Conservation (phyloP, 2,797 vertebrate genomes). For the Spondyliosoma cantharus region DNA sequence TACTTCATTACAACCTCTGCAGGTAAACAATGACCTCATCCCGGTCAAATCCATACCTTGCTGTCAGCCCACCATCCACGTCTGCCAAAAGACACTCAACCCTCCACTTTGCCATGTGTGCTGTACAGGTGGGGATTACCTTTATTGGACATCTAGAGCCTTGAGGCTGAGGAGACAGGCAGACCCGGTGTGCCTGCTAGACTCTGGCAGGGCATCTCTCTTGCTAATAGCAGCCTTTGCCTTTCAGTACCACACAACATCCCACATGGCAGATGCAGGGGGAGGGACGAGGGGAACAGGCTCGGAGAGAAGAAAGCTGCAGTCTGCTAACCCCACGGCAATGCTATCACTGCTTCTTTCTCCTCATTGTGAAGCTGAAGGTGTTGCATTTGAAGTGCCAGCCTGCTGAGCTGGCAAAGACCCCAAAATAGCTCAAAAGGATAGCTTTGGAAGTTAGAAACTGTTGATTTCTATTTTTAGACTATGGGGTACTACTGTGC, state of each 20-base stretch:
- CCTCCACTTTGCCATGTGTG: slow-evolving; percentile 55
- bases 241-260: slow-evolving; percentile 75
- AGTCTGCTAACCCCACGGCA: slow-evolving; percentile 66
- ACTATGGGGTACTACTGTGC: neutral
- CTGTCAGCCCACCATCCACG: slow-evolving; percentile 68
- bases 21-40: slow-evolving; percentile 77
- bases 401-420: slow-evolving; percentile 50
- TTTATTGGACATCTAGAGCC: slow-evolving; percentile 75
- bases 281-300: slow-evolving; percentile 55
- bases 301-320: slow-evolving; percentile 57
- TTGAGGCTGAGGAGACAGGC: slow-evolving; percentile 72
- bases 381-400: slow-evolving; percentile 69
- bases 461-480: slow-evolving; percentile 53
- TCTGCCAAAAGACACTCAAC: slow-evolving; percentile 76
- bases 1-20: slow-evolving; percentile 64
- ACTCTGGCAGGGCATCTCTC: slow-evolving; percentile 65
- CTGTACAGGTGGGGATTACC: slow-evolving; percentile 58
- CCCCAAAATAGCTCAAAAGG: slow-evolving; percentile 66
- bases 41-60: slow-evolving; percentile 73
- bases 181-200: slow-evolving; percentile 57
- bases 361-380: slow-evolving; percentile 55
- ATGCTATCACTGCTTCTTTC: slow-evolving; percentile 33
- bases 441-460: slow-evolving; percentile 33
- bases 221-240: slow-evolving; percentile 79
- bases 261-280: slow-evolving; percentile 60